Conservation (phyloP, 1,140 invertebrate species). For the Vanessa atalanta region DNA sequence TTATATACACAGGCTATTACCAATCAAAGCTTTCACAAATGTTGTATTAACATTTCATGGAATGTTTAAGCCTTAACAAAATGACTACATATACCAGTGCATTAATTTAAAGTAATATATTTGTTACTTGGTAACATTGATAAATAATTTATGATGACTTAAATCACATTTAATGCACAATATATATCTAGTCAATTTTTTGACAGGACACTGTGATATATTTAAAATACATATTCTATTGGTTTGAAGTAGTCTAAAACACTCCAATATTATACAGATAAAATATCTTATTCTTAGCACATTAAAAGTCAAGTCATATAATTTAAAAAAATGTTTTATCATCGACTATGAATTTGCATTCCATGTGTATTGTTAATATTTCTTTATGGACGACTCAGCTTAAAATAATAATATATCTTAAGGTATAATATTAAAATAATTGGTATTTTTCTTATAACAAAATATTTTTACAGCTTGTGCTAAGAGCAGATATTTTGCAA, state of each 20-base stretch:
- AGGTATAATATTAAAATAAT: not conserved
- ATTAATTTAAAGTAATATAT: conserved; percentile 37
- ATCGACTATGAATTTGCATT: not conserved
- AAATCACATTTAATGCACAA: conserved; percentile 44
- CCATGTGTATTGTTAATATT: not conserved
- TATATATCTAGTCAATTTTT: conserved; percentile 65
- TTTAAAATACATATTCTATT: conserved; percentile 56
- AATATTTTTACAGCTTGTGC: conserved; percentile 40
- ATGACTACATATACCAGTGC: conserved; percentile 67
- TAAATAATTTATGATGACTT: conserved; percentile 24
- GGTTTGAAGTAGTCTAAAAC: conserved; percentile 63
- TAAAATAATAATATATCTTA: not conserved
- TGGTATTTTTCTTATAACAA: not conserved
- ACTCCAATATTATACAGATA: conserved; percentile 69
- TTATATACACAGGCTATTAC: conserved; percentile 63
- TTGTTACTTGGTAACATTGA: conserved; percentile 27
- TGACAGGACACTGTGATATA: conserved; percentile 62
- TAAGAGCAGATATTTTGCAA: conserved; percentile 68
- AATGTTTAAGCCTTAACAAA: conserved; percentile 76
- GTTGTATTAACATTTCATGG: conserved; percentile 71
- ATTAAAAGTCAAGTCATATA: conserved; percentile 32
- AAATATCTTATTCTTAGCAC: conserved; percentile 69
- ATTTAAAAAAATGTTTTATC: not conserved
- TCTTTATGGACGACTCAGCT: not conserved
- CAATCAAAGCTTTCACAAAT: conserved; percentile 70